Evolutionary conservation across 1,140 invertebrate species (phyloP), one percentile per base, ranked within the genome.

Genomic region (Drosophila seguyi): DNA sequence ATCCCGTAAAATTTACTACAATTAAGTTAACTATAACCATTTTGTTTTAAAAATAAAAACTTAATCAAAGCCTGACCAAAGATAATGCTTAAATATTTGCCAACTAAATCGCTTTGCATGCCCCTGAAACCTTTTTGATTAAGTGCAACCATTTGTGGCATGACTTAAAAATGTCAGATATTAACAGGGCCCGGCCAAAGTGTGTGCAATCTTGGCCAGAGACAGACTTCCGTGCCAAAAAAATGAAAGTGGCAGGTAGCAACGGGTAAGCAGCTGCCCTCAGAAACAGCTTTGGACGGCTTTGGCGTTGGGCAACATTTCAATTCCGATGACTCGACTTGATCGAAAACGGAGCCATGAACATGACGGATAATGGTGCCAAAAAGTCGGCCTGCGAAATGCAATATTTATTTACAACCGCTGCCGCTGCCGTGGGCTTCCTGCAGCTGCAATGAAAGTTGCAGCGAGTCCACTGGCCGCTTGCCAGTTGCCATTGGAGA

Each of bases 381-480:
- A 72, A 72, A 72, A 71, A 58, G 42, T 38, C 14, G 22, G 11
- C 18, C 41, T 67, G 61, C 56, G n/a, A 71, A 72, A 72, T 72
- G 52, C 52, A 72, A 59, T 72, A 72, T 72, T 72, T 72, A 36
- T 48, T 31, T 29, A 16, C 31, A 47, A 29, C 10, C 18, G 13
- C 20, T 22, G 42, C n/a, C 25, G 53, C 50, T 38, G 42, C 34
- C 11, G 34, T 11, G 20, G 27, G 42, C 67, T 73, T 73, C 69
- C 69, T 72, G 52, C 71, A 42, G 63, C 58, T 55, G 59, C 65
- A 82, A 81, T 42, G 78, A 81, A 81, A 82, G 79, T 82, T 67
- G 45, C 29, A 2, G 22, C 13, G 14, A 36, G 34, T 8, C 34
- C 27, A 20, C 36, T 42, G 68, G 42, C 68, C 13, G 11, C n/a